Conservation (phyloP, 2,113 vertebrate species). For the Macrotus californicus region DNA sequence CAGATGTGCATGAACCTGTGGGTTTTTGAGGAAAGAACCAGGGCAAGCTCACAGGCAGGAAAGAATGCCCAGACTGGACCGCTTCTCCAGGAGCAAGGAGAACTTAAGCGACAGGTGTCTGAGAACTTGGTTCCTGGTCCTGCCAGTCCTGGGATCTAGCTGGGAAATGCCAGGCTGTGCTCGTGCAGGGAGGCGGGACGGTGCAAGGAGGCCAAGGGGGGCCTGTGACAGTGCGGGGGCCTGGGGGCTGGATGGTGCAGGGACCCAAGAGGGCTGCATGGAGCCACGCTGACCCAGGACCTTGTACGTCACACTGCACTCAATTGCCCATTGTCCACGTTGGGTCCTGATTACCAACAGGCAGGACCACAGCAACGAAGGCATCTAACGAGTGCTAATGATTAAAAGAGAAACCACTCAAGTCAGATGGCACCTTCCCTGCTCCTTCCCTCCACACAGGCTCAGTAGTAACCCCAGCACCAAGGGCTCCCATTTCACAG, state of each 20-base stretch:
- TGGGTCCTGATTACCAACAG: background rate
- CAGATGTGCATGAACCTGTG: accelerated
- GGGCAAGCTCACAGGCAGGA: background rate
- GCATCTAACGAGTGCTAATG: accelerated
- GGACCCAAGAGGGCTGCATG: background rate
- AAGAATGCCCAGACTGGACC: accelerated
- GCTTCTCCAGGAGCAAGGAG: background rate
- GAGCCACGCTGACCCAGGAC: background rate
- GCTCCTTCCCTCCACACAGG: background rate
- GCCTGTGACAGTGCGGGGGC: background rate
- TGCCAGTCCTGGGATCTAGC: accelerated
- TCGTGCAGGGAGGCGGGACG: background rate
- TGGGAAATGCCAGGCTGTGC: no score
- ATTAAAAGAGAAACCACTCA: background rate
- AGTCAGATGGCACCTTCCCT: background rate
- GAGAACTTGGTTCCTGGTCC: accelerated
- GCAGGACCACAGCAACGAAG: background rate
- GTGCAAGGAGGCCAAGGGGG: background rate
- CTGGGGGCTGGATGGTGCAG: background rate
- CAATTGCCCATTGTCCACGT: accelerated
- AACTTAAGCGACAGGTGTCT: background rate
- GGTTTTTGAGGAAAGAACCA: background rate
- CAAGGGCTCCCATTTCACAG: background rate
- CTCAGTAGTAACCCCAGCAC: background rate
- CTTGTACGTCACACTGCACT: background rate